These are phyloP conservation scores for Lamproptera curius DNA, from an alignment of 2,888 invertebrate genomes.

Conservation along the genomic window DNA sequence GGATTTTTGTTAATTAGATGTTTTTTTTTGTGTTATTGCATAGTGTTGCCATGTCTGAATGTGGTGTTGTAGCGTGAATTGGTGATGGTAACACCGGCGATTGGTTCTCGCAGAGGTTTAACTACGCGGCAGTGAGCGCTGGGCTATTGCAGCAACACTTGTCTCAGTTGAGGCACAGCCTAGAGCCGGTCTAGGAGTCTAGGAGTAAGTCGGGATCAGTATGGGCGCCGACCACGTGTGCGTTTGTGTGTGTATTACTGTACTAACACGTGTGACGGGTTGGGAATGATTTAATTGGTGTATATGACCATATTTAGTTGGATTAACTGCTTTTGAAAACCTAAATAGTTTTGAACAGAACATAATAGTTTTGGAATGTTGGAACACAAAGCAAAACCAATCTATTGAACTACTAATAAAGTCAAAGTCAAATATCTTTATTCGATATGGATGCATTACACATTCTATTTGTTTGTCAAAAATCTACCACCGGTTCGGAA, in stretches of 20 bases:
- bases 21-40: constrained; percentile 4
- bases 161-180: constrained; percentile 66
- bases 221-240: constrained; percentile 53
- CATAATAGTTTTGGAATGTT: too few relatives aligned
- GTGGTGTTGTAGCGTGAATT: constrained; percentile 27
- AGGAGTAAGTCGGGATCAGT: constrained; percentile 62
- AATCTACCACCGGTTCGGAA: too few relatives aligned
- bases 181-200: constrained; percentile 55
- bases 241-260: constrained; percentile 29
- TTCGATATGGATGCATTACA: too few relatives aligned
- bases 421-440: too few relatives aligned
- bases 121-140: constrained; percentile 75
- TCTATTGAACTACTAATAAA: too few relatives aligned
- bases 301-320: too few relatives aligned
- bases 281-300: constrained; percentile 17
- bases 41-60: constrained; percentile 48
- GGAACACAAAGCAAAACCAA: too few relatives aligned
- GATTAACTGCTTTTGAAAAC: too few relatives aligned
- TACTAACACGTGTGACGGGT: constrained; percentile 45
- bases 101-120: constrained; percentile 73
- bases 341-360: too few relatives aligned
- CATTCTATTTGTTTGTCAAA: too few relatives aligned
- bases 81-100: constrained; percentile 70
- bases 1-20: too few relatives aligned
- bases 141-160: constrained; percentile 75